Evolutionary conservation across 2,113 vertebrate species (phyloP), one percentile per base, ranked within the genome.

Genomic region (Acanthochromis polyacanthus): DNA sequence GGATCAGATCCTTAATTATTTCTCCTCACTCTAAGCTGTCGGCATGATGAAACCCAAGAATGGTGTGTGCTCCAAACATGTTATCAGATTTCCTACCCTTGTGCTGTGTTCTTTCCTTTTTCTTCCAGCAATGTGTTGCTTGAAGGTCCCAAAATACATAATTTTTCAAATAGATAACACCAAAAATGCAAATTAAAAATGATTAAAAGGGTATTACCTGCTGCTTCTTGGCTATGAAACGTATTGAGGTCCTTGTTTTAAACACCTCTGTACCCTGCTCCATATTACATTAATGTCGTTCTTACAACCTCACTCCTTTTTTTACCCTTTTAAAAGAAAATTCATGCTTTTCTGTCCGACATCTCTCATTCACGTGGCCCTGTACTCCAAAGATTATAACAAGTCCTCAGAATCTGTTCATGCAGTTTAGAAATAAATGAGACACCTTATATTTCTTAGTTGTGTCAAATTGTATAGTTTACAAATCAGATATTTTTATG

Each of bases 1-100:
- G 74, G 85, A 86, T 83, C 78, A 83, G 55, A 43, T 73, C 82
- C 82, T 73, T 85, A 82, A 88, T 90, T 76, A 80, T 84, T 84
- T 88, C 76, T 71, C 56, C 59, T 62, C 77, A 56, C 72, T 82
- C 58, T 82, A 62, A 80, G 80, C 81, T 74, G 78, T 81, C 43
- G 4, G 68, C 28, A n/a, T 23, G 71, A 82, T 73, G 74, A 84
- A 78, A 80, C 52, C 70, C 12, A 56, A 56, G 57, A 79, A 72
- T 30, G 45, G 55, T 36, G 60, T 84, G 63, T 79, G 43, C 64
- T 57, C 81, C 38, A 5, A 65, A 80, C 57, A 25, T 75, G 43
- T 71, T 66, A 51, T 61, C 57, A 62, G 50, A 58, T 40, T 20
- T 28, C 32, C 60, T 20, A 55, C 50, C 14, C 9, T 30, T 66